Evolutionary conservation across 1,140 invertebrate species (phyloP).

Genomic region (Polyergus mexicanus): DNA sequence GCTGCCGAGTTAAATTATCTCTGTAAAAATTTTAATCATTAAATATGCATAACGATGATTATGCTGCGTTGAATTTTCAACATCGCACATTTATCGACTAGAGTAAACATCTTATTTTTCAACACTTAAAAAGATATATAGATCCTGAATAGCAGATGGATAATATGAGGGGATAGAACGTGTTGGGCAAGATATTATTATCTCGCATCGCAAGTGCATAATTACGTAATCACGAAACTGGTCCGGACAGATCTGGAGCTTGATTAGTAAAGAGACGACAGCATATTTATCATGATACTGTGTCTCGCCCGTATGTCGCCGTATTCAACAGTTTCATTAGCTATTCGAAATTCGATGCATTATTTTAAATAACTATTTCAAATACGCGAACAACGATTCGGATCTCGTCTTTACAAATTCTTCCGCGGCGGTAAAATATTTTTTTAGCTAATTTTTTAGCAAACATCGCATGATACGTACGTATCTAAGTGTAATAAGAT

Average conservation of each 20-base stretch:
- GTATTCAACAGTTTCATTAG: not conserved
- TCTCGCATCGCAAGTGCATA: constrained; percentile 53
- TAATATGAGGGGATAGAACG: constrained; percentile 41
- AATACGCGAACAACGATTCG: not conserved
- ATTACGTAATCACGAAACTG: constrained; percentile 66
- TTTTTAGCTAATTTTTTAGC: constrained; percentile 9
- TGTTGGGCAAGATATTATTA: constrained; percentile 59
- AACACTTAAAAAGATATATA: not conserved
- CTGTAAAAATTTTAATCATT: not conserved
- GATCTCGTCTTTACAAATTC: constrained; percentile 15
- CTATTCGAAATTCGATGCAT: not conserved
- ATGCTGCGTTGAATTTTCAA: not conserved
- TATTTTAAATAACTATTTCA: not conserved
- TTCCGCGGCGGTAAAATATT: not conserved
- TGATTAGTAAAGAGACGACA: constrained; percentile 68
- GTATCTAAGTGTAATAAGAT: not conserved
- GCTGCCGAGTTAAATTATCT: not conserved
- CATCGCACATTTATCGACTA: not conserved
- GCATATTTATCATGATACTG: constrained; percentile 46
- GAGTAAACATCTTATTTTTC: not conserved
- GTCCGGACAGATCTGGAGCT: constrained; percentile 17
- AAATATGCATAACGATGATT: not conserved
- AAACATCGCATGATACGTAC: not conserved
- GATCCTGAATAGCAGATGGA: constrained; percentile 11
- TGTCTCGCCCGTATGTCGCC: not conserved